phyloP scores from a whole-genome alignment of 2,888 invertebrate genomes.

The Hirtodrosophila alboralis region DNA sequence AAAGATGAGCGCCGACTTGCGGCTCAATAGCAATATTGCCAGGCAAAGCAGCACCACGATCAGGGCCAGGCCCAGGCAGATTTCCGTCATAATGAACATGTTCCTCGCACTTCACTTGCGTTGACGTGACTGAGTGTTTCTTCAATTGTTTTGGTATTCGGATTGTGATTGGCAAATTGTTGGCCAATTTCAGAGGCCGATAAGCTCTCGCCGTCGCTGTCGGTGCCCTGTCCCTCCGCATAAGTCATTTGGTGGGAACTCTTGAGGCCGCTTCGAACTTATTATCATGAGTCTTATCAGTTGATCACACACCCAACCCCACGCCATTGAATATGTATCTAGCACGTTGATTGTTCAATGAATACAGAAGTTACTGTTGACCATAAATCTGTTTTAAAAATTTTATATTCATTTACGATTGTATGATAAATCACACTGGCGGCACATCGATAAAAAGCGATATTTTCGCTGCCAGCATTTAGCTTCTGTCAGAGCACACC shows the following conservation, averaged over 20 bases:
- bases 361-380: conserved; percentile 14
- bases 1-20: conserved; percentile 83
- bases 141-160: conserved; percentile 8
- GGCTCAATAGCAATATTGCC: conserved; percentile 66
- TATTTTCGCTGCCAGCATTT: too few species aligned
- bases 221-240: too few species aligned
- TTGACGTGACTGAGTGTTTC: conserved; percentile 47
- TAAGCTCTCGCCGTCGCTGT: conserved; percentile 14
- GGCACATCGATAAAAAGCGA: too few species aligned
- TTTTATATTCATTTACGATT: conserved; percentile 6
- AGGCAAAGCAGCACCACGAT: conserved; percentile 55
- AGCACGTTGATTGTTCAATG: conserved; percentile 11
- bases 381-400: conserved; percentile 43
- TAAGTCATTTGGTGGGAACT: conserved; percentile 18
- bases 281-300: conserved; percentile 9
- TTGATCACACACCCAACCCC: conserved; percentile 1
- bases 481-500: conserved; percentile 9
- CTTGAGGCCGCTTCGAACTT: conserved; percentile 17
- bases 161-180: conserved; percentile 15
- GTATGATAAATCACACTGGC: not conserved
- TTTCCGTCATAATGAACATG: conserved; percentile 55
- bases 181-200: conserved; percentile 2
- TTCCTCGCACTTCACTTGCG: conserved; percentile 26
- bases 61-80: conserved; percentile 51
- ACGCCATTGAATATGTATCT: not conserved